Percentiles rank a stretch among this genome's conserved stretches.
phyloP scores from a whole-genome alignment of 2,113 vertebrate genomes.

The Chionodraco myersi region DNA sequence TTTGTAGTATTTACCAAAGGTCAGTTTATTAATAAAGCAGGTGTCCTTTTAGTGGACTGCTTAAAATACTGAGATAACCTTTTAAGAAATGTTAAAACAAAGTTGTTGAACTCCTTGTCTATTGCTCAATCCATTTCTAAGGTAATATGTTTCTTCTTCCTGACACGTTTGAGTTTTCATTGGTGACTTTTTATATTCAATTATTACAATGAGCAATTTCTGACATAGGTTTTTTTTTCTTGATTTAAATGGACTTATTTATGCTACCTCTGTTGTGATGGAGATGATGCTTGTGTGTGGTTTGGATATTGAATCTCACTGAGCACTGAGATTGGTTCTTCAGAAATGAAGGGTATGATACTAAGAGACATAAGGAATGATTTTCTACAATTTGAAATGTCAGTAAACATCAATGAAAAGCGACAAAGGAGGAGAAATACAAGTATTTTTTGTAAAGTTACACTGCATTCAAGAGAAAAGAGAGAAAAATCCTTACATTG shows the following conservation, averaged over 20 bases:
- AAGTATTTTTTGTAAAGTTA: neutral
- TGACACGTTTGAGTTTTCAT: neutral
- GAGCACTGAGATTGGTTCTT: neutral
- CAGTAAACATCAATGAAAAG: neutral
- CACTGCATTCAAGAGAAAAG: neutral
- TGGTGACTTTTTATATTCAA: neutral
- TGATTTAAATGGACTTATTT: neutral
- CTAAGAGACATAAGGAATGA: neutral
- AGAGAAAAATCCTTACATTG: neutral
- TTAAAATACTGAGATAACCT: neutral
- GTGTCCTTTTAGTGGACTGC: neutral
- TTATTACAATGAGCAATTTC: too few relatives aligned
- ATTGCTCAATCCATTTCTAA: neutral
- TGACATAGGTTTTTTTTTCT: too few relatives aligned
- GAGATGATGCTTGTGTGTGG: neutral
- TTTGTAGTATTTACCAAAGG: constrained; percentile 23
- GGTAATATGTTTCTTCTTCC: neutral
- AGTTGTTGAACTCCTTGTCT: neutral
- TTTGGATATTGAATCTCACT: neutral
- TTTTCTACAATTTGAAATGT: neutral
- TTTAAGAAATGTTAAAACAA: neutral
- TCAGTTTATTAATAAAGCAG: constrained; percentile 14
- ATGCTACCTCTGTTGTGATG: neutral
- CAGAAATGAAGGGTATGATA: neutral
- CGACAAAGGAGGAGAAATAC: neutral